Evolutionary conservation across 2,113 vertebrate species (phyloP), one percentile per base, ranked within the genome.

Genomic region (Phoxinus phoxinus): DNA sequence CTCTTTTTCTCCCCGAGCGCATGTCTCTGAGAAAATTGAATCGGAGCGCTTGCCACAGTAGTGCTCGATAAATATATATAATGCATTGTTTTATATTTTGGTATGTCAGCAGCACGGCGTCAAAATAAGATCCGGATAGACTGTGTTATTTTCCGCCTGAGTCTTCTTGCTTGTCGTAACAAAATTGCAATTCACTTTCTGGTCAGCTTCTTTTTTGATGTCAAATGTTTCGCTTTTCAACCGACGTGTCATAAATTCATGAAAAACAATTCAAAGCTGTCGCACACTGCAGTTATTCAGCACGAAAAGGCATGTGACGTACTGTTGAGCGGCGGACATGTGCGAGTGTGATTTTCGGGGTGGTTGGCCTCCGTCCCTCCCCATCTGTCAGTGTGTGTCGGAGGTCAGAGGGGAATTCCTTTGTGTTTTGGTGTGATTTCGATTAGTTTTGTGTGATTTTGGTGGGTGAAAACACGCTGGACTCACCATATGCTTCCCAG

Each of bases 401-500:
- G 23, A n/a, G 79, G 61, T 80, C 71, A 65, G 30, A 76, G 71
- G 53, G 58, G 69, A 84, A 81, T 51, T 76, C 77, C 77, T 69
- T 85, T 75, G 86, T 87, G 67, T 69, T 80, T 84, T 19, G 32
- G 48, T 75, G 46, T 65, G 58, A 63, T 73, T 83, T 74, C 7
- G 48, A 86, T 83, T 25, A 11, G 17, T 17, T 76, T 61, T 32
- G 21, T 41, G 56, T 1, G 19, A 17, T 61, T 58, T 78, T 69
- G 46, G 30, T 53, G 78, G 71, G 37, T 41, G 8, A 41, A 41
- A 23, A 15, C n/a, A 30, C 30, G 32, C 46, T 83, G 37, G 82
- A 4, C 27, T 13, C 17, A 65, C 69, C 85, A 87, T 87, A 88
- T 89, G 86, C 44, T 89, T 85, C 17, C 30, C 35, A 79, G 81